These are phyloP conservation scores for Chironomus tepperi DNA, from an alignment of 1,140 invertebrate genomes.

Conservation along the genomic window DNA sequence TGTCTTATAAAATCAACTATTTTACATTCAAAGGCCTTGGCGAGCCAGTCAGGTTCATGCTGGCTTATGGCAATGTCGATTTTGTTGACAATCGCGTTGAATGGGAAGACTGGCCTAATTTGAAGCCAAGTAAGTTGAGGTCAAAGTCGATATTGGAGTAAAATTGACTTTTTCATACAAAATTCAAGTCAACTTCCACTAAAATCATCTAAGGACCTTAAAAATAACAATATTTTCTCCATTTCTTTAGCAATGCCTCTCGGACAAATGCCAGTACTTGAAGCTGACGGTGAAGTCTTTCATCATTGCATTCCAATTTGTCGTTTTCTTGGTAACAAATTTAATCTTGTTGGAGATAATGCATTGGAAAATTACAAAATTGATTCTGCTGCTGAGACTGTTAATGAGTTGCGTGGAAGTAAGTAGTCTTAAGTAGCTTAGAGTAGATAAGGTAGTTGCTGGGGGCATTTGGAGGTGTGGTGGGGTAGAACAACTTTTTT, in stretches of 20 bases:
- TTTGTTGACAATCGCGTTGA: conserved; percentile 49
- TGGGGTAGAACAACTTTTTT: neutral
- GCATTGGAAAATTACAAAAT: conserved; percentile 54
- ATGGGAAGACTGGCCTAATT: conserved; percentile 39
- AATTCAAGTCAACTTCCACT: no score
- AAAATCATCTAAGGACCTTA: neutral
- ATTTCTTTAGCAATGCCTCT: conserved; percentile 49
- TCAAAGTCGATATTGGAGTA: neutral
- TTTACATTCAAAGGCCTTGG: conserved; percentile 52
- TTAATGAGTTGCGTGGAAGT: conserved; percentile 42
- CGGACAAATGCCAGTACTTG: conserved; percentile 57
- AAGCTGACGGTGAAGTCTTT: conserved; percentile 51
- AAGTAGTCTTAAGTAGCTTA: conserved; percentile 34
- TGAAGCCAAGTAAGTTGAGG: conserved; percentile 40
- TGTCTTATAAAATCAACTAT: conserved; percentile 45
- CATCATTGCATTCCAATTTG: conserved; percentile 54
- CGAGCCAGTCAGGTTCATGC: conserved; percentile 50
- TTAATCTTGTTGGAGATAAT: conserved; percentile 50
- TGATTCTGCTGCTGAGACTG: conserved; percentile 51
- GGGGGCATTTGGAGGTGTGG: conserved; percentile 30
- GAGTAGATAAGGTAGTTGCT: conserved; percentile 38
- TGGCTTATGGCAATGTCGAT: conserved; percentile 46
- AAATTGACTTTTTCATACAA: neutral
- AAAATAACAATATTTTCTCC: conserved; percentile 9
- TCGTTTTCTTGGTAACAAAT: conserved; percentile 53